phyloP scores from a whole-genome alignment of 2,888 invertebrate species.

The Coelinius sp. region DNA sequence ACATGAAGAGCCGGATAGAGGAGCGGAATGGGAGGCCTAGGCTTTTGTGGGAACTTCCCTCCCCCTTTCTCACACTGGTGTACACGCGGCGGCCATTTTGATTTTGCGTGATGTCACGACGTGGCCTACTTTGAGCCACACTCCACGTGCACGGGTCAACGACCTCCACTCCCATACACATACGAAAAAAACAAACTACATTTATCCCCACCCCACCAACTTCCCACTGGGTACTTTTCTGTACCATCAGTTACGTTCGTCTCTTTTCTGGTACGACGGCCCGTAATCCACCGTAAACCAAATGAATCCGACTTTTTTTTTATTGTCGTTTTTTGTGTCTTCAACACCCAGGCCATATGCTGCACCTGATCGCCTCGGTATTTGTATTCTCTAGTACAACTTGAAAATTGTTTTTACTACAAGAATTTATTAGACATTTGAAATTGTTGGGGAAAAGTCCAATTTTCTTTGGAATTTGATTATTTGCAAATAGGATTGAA shows the following conservation, averaged over 20 bases:
- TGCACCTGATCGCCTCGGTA: neutral
- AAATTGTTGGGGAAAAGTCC: neutral
- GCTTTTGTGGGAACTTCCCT: conserved; percentile 27
- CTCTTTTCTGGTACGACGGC: conserved; percentile 17
- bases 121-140: conserved; percentile 64
- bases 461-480: neutral
- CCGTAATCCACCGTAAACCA: conserved; percentile 23
- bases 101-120: conserved; percentile 66
- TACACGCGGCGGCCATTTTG: conserved; percentile 61
- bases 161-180: conserved; percentile 49
- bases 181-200: conserved; percentile 10
- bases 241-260: conserved; percentile 13
- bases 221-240: conserved; percentile 7
- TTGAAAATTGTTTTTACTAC: neutral
- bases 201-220: neutral
- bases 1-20: conserved; percentile 23
- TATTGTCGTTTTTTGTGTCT: neutral
- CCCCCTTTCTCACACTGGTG: neutral
- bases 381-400: neutral
- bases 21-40: conserved; percentile 6
- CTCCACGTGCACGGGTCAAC: conserved; percentile 68
- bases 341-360: conserved; percentile 19
- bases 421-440: neutral
- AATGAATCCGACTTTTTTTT: conserved; percentile 17
- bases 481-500: too few species aligned